Evolutionary conservation across 2,888 invertebrate species (phyloP).

Genomic region (Helleia helle): DNA sequence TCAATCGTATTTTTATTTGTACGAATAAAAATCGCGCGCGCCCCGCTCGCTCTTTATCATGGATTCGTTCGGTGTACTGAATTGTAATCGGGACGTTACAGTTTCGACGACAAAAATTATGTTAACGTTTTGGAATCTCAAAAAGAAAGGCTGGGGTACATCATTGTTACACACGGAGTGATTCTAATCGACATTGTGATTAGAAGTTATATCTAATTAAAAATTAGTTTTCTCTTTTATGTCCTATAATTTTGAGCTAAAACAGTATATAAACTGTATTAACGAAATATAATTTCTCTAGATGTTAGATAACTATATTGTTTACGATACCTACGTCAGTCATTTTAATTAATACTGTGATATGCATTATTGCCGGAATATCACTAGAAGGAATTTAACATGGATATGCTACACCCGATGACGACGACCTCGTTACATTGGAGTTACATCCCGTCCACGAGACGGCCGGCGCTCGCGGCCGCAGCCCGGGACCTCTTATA

Average conservation of each 20-base stretch:
- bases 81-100: conserved; percentile 1
- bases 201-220: conserved; percentile 24
- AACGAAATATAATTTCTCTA: conserved; percentile 15
- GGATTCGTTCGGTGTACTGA: conserved; percentile 2
- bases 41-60: conserved; percentile 25
- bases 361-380: conserved; percentile 71
- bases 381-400: conserved; percentile 29
- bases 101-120: neutral
- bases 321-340: conserved; percentile 52
- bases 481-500: neutral
- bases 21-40: conserved; percentile 15
- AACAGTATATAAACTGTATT: conserved; percentile 15
- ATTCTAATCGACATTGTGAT: conserved; percentile 37
- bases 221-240: conserved; percentile 22
- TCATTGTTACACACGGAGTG: conserved; percentile 9
- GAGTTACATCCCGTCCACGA: conserved; percentile 5
- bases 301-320: conserved; percentile 33
- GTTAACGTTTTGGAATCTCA: conserved; percentile 12
- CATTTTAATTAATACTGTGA: conserved; percentile 45
- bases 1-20: conserved; percentile 63
- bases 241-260: conserved; percentile 20
- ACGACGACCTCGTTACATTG: conserved; percentile 10
- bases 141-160: conserved; percentile 11
- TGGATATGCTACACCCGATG: conserved; percentile 16
- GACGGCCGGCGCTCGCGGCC: neutral